Evolutionary conservation across 2,888 invertebrate genomes (phyloP), one percentile per base, ranked within the genome.

Genomic region (Lacanobia wlatinum): DNA sequence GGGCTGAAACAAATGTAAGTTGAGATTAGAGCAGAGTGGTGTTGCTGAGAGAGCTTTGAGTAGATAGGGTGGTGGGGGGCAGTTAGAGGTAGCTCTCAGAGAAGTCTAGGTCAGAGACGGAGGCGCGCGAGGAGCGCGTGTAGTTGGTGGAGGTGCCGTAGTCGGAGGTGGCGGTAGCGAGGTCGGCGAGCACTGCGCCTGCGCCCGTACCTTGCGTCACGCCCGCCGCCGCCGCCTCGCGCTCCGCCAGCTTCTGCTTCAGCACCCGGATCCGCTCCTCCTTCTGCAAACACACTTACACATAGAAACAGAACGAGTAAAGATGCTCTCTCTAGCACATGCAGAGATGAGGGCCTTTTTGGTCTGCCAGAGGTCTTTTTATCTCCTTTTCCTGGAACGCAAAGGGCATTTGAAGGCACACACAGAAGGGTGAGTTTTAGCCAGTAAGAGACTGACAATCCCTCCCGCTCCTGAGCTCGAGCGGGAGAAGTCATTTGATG

Each of bases 91-190:
- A 98, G 91, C 98, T 98, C 93, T 98, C 98, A 83, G 98, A 98
- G 94, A 98, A 98, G 93, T 98, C 98, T 90, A 98, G 97, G 94
- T 98, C 98, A 78, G 98, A 98, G 93, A 98, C 98, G 92, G 98
- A 98, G 91, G 98, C 98, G 88, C 98, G 97, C 80, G 98, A 98
- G 83, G 98, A 98, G 89, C 98, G 97, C 86, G 98, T 98, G 95
- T 98, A 97, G 92, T 97, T 97, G 90, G 97, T 98, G 86, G 98
- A 98, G 87, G 98, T 98, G 93, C 98, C 98, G 89, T 96, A 96
- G 94, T 97, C 97, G 69, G 98, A 98, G 75, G 98, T 98, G 88
- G 97, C 98, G 84, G 98, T 98, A 90, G 98, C 98, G 90, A 97
- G 98, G 95, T 98, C 98, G 78, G 98, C 98, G 85, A 97, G 97